Evolutionary conservation across 2,797 vertebrate species (phyloP).

Genomic region (Poecilia velifera): DNA sequence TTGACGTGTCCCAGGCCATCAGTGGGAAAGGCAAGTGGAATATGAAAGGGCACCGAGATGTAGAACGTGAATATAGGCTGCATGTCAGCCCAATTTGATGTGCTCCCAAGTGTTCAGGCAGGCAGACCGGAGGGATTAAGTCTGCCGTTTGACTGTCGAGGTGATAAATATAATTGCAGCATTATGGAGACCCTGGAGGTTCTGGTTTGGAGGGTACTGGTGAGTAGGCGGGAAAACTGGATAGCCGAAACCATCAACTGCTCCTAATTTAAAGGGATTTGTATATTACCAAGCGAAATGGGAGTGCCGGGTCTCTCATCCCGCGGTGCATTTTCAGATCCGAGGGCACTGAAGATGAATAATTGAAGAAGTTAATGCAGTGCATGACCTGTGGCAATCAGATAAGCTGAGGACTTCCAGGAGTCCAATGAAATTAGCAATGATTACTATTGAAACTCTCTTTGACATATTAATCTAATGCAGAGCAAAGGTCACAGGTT

Average conservation of each 20-base stretch:
- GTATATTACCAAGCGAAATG: constrained; percentile 68
- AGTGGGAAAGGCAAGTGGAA: constrained; percentile 30
- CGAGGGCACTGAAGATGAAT: constrained; percentile 69
- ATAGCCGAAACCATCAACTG: constrained; percentile 63
- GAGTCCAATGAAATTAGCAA: constrained; percentile 65
- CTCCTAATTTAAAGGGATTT: constrained; percentile 71
- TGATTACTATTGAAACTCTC: constrained; percentile 56
- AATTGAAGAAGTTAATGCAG: constrained; percentile 76
- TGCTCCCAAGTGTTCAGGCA: constrained; percentile 48
- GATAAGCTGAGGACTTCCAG: constrained; percentile 65
- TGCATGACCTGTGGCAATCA: constrained; percentile 64
- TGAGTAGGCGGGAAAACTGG: constrained; percentile 25
- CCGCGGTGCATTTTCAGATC: constrained; percentile 61
- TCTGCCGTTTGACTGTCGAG: constrained; percentile 60
- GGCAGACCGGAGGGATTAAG: constrained; percentile 30
- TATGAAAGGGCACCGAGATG: constrained; percentile 48
- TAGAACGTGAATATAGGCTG: constrained; percentile 59
- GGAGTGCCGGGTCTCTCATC: constrained; percentile 45
- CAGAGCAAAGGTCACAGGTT: constrained; percentile 39
- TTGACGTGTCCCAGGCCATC: constrained; percentile 41
- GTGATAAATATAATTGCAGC: constrained; percentile 80
- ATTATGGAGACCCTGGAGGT: constrained; percentile 65
- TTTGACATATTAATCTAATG: constrained; percentile 63
- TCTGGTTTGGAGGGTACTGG: constrained; percentile 50
- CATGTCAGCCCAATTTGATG: constrained; percentile 64